Evolutionary conservation across 2,113 vertebrate genomes (phyloP).

Genomic region (Taurulus bubalis): DNA sequence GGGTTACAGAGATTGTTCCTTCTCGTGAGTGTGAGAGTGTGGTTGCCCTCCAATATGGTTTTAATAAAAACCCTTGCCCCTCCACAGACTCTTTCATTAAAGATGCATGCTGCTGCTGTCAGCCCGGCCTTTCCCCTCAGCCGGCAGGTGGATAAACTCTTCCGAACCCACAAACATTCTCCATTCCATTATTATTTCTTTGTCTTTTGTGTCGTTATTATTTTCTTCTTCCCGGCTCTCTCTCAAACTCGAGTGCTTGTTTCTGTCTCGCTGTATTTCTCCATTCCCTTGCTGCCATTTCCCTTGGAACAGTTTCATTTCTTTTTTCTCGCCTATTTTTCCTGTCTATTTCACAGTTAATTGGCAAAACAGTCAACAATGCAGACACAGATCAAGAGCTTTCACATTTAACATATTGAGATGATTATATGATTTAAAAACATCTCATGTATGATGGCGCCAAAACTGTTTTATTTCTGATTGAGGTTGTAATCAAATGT

Average conservation of each 20-base stretch:
- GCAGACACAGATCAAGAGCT: neutral
- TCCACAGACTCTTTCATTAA: slow-evolving; percentile 69
- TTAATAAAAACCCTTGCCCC: slow-evolving; percentile 69
- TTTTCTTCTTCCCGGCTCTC: neutral
- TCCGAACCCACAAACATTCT: slow-evolving; percentile 17
- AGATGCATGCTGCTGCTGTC: slow-evolving; percentile 56
- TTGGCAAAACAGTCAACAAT: neutral
- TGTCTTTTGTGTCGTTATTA: neutral
- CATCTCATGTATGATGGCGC: neutral
- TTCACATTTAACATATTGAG: neutral
- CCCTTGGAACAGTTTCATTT: neutral
- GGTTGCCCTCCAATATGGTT: slow-evolving; percentile 61
- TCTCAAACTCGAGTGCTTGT: neutral
- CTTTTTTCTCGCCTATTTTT: neutral
- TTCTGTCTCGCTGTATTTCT: neutral
- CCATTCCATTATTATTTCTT: slow-evolving; percentile 19
- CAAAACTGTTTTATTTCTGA: neutral
- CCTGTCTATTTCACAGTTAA: neutral
- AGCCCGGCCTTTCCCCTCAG: slow-evolving; percentile 26
- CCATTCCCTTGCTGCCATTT: too few relatives aligned
- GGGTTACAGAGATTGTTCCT: slow-evolving; percentile 43
- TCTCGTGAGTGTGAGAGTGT: slow-evolving; percentile 22
- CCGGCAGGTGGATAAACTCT: slow-evolving; percentile 7
- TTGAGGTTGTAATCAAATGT: neutral
- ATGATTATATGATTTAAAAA: slow-evolving; percentile 14